Percentiles rank a stretch among this genome's conserved stretches.
Conservation (phyloP, 2,797 vertebrate species). For the Lophotriccus pileatus region DNA sequence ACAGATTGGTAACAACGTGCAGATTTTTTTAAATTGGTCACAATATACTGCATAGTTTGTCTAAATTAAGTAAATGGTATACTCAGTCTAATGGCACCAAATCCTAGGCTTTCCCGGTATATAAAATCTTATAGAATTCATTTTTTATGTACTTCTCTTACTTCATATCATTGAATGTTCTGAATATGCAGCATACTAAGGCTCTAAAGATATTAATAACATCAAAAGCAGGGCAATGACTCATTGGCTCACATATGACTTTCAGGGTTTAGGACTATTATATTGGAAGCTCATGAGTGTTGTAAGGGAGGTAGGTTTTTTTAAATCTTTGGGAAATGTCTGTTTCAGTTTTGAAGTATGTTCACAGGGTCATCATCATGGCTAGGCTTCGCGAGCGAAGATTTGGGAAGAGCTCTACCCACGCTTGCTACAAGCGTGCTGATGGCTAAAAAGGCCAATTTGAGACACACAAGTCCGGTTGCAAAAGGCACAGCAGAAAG, state of each 20-base stretch:
- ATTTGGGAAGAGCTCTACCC: too few relatives aligned
- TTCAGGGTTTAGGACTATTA: not conserved
- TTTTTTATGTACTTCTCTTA: not conserved
- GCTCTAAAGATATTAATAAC: not conserved
- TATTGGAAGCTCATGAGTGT: not conserved
- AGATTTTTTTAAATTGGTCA: not conserved
- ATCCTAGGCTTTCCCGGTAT: not conserved
- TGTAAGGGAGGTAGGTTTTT: not conserved
- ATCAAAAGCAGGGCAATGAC: not conserved
- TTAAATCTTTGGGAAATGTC: not conserved
- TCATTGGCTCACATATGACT: not conserved
- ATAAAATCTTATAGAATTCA: not conserved
- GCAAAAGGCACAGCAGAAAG: too few relatives aligned
- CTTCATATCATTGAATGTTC: fast-evolving
- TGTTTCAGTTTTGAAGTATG: not conserved
- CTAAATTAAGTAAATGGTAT: not conserved
- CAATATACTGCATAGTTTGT: not conserved
- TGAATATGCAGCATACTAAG: not conserved
- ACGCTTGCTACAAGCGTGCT: too few relatives aligned
- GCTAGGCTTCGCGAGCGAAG: too few relatives aligned
- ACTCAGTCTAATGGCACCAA: not conserved
- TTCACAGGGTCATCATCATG: too few relatives aligned
- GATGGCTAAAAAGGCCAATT: too few relatives aligned
- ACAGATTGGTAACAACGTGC: not conserved
- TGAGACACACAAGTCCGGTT: too few relatives aligned